phyloP scores from a whole-genome alignment of 2,797 vertebrate species.

The Artibeus lituratus region DNA sequence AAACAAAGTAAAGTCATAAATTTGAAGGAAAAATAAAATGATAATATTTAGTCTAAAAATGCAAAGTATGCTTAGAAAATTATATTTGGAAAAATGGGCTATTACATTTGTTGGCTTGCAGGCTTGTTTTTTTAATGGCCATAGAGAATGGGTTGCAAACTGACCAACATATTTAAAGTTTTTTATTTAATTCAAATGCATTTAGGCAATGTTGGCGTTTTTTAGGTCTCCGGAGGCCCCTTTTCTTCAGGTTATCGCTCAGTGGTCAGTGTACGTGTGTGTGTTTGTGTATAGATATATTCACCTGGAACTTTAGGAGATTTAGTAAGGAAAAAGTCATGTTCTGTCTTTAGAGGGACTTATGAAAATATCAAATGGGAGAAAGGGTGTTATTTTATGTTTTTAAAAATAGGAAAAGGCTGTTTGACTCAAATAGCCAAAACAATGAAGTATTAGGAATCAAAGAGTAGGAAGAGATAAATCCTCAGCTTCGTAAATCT shows the following conservation, averaged over 20 bases:
- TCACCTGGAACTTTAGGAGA: not conserved
- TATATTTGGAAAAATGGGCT: constrained; percentile 7
- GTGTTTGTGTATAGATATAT: not conserved
- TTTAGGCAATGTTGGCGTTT: not conserved
- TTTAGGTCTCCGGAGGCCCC: not conserved
- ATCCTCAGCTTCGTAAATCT: not conserved
- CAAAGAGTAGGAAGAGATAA: not conserved
- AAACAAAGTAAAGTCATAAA: not conserved
- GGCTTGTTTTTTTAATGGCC: not conserved
- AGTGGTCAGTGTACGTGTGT: not conserved
- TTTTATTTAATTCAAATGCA: not conserved
- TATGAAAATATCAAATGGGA: not conserved
- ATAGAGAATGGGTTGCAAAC: not conserved
- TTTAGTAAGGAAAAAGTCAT: not conserved
- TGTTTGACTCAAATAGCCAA: not conserved
- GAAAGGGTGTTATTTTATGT: not conserved
- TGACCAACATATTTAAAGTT: not conserved
- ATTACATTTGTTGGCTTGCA: constrained; percentile 1
- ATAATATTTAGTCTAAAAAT: constrained; percentile 12
- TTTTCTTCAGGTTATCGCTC: not conserved
- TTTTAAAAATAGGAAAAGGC: not conserved
- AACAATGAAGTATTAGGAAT: constrained; percentile 8
- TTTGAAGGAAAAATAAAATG: constrained; percentile 21
- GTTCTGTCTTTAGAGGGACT: not conserved
- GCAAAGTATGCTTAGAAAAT: not conserved